These are phyloP conservation scores for Trematomus loennbergii DNA, from an alignment of 2,113 vertebrate species.

Conservation along the genomic window DNA sequence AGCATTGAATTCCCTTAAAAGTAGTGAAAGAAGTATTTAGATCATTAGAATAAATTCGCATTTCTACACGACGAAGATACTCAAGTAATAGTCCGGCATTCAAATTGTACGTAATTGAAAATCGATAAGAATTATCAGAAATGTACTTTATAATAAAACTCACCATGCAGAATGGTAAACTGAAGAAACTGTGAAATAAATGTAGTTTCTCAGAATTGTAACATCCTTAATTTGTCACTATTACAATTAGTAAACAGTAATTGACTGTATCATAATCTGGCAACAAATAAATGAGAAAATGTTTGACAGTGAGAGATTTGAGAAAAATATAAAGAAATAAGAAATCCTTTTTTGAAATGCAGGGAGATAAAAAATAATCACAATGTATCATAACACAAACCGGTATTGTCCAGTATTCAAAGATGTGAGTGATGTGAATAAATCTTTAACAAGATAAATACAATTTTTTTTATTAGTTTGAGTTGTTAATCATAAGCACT, in stretches of 20 bases:
- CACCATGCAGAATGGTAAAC: no score
- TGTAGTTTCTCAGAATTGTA: neutral
- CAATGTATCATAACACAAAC: neutral
- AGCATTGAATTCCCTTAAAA: no score
- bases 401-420: neutral
- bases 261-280: neutral
- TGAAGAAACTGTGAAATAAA: neutral
- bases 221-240: neutral
- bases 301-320: neutral
- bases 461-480: no score
- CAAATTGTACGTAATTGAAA: no score
- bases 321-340: neutral
- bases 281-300: neutral
- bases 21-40: no score
- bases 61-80: no score
- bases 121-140: no score
- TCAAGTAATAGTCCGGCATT: no score
- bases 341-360: neutral
- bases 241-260: neutral
- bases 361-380: no score
- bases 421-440: neutral
- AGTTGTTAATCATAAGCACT: neutral
- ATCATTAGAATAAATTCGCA: no score
- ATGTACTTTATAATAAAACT: no score
- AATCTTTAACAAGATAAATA: neutral